A percentile compares a stretch with the other conserved stretches of the same genome.
phyloP scores from a whole-genome alignment of 2,113 vertebrate genomes.

The Phasianus colchicus region DNA sequence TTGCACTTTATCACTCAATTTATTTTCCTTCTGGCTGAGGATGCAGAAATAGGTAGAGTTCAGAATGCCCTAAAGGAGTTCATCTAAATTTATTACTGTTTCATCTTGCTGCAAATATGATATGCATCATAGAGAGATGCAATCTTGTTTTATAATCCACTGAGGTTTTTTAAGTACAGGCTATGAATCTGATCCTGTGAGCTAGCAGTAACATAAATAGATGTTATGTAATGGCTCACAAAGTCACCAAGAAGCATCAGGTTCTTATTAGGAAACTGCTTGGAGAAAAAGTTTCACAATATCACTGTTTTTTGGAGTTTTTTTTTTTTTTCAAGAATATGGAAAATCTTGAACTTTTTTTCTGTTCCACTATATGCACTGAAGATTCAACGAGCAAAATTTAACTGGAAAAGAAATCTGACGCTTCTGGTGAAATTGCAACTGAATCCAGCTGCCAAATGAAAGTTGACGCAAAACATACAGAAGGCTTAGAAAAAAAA shows the following conservation, averaged over 20 bases:
- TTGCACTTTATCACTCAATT: background rate
- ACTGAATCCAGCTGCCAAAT: background rate
- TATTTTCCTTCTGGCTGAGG: background rate
- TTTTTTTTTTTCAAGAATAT: background rate
- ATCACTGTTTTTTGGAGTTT: fast-evolving
- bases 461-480: background rate
- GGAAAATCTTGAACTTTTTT: background rate
- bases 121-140: background rate
- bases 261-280: slow-evolving; percentile 21
- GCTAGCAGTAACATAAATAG: slow-evolving; percentile 54
- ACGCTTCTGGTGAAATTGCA: background rate
- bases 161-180: slow-evolving; percentile 48
- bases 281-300: background rate
- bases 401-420: background rate
- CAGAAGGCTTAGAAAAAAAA: background rate
- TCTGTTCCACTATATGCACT: background rate
- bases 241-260: slow-evolving; percentile 43
- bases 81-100: background rate
- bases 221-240: slow-evolving; percentile 47
- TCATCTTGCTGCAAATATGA: slow-evolving; percentile 11
- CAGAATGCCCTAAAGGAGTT: background rate
- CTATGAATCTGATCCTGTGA: slow-evolving; percentile 45
- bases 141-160: slow-evolving; percentile 39
- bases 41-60: background rate
- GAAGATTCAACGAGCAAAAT: background rate